A percentile compares a stretch with the other conserved stretches of the same genome.
phyloP scores from a whole-genome alignment of 2,888 invertebrate species.

The Nasonovia ribisnigri region DNA sequence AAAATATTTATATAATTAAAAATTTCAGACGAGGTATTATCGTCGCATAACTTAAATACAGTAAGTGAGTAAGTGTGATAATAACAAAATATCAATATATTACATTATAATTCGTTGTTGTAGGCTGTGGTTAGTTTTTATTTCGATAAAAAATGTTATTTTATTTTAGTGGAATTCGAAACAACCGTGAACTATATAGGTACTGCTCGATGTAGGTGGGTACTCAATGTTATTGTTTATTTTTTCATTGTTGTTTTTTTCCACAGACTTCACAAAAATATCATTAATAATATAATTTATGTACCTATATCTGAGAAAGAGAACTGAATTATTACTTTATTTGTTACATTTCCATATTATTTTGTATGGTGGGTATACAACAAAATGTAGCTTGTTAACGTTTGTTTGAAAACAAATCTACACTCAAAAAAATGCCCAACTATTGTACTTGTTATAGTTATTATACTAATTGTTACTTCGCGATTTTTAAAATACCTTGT shows the following conservation, averaged over 20 bases:
- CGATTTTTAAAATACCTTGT: background rate
- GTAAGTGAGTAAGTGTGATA: background rate
- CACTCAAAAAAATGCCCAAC: background rate
- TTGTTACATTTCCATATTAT: conserved; percentile 27
- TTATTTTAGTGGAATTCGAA: background rate
- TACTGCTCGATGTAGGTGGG: background rate
- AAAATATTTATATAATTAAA: background rate
- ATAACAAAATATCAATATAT: background rate
- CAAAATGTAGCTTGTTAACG: background rate
- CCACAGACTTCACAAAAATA: background rate
- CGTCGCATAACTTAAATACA: background rate
- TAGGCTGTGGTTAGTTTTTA: background rate
- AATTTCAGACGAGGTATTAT: background rate
- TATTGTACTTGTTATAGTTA: background rate
- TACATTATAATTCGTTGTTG: background rate
- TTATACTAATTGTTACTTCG: background rate
- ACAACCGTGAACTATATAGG: background rate
- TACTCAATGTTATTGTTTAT: background rate
- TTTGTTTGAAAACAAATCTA: background rate
- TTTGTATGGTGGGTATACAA: background rate
- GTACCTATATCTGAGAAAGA: background rate
- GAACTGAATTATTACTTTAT: background rate
- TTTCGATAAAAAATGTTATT: background rate
- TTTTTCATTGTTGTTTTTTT: background rate
- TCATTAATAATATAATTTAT: background rate